Evolutionary conservation across 30 jellyfish, hydroid and myxozoan species (phyloP).

Genomic region (Nemopilema nomurai): DNA sequence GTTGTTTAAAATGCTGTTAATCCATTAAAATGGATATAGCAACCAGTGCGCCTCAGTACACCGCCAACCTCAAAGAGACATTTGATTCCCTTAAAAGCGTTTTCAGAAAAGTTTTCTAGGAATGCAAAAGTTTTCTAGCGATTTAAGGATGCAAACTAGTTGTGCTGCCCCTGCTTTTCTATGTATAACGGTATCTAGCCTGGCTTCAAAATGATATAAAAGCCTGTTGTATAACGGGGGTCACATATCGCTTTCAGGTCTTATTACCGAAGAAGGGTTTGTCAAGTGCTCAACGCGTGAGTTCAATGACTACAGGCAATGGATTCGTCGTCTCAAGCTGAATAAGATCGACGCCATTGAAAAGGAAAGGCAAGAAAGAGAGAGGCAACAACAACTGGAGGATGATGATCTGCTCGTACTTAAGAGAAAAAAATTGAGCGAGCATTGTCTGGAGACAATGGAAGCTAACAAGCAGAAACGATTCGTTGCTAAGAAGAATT

Average conservation of each 20-base stretch:
- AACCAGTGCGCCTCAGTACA: too few relatives aligned
- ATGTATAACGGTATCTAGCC: too few relatives aligned
- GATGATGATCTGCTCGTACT: background rate
- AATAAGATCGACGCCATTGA: slow-evolving; percentile 46
- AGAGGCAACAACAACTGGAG: slow-evolving; percentile 25
- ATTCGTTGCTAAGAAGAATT: slow-evolving; percentile 33
- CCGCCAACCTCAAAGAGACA: too few relatives aligned
- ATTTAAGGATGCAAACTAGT: too few relatives aligned
- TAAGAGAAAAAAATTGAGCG: slow-evolving; percentile 10
- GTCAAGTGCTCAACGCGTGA: slow-evolving; percentile 89
- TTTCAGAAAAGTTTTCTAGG: too few relatives aligned
- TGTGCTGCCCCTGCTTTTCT: too few relatives aligned
- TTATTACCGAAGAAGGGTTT: slow-evolving; percentile 79
- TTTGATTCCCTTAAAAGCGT: too few relatives aligned
- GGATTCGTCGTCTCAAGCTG: slow-evolving; percentile 86
- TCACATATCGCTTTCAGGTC: slow-evolving; percentile 69
- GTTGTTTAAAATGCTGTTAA: too few relatives aligned
- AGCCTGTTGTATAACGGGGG: too few relatives aligned
- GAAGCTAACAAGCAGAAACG: slow-evolving; percentile 60
- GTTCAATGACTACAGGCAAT: slow-evolving; percentile 79
- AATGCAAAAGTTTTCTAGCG: too few relatives aligned
- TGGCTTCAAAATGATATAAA: too few relatives aligned
- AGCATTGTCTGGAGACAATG: slow-evolving; percentile 36
- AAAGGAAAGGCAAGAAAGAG: slow-evolving; percentile 2
- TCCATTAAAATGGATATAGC: too few relatives aligned